phyloP scores from a whole-genome alignment of 1,140 invertebrate genomes.

The Drosophila navojoa region DNA sequence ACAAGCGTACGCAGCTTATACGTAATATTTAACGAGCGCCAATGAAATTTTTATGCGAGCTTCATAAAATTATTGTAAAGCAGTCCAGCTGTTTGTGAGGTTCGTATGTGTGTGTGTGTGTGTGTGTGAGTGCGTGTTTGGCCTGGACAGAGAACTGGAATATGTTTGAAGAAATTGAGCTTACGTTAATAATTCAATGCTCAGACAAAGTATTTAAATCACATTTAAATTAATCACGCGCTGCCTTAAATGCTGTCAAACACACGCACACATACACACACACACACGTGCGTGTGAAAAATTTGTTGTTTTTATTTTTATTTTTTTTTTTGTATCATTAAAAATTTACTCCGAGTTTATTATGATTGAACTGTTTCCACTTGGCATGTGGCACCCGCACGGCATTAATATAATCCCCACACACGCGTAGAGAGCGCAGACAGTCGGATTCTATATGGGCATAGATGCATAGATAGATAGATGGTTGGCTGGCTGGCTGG shows the following conservation, averaged over 20 bases:
- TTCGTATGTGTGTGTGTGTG: neutral
- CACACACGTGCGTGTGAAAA: constrained; percentile 7
- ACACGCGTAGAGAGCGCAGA: constrained; percentile 17
- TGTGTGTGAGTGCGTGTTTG: neutral
- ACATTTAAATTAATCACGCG: constrained; percentile 60
- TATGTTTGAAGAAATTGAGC: constrained; percentile 1
- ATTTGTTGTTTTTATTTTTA: neutral
- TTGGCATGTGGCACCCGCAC: constrained; percentile 63
- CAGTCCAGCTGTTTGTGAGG: constrained; percentile 15
- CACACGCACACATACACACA: constrained; percentile 45
- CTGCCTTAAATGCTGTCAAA: constrained; percentile 27
- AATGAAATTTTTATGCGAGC: constrained; percentile 58
- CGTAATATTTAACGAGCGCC: constrained; percentile 59
- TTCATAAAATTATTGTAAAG: constrained; percentile 63
- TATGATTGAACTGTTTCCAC: constrained; percentile 76
- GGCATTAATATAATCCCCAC: constrained; percentile 64
- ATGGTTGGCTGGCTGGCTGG: neutral
- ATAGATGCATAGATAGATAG: constrained; percentile 34
- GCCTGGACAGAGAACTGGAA: too few relatives aligned
- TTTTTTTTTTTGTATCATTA: constrained; percentile 59
- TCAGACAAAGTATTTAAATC: constrained; percentile 63
- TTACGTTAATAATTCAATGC: constrained; percentile 63
- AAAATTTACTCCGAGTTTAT: constrained; percentile 70
- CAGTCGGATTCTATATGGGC: constrained; percentile 12
- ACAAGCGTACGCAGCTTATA: constrained; percentile 42